These are phyloP conservation scores for Capra hircus DNA, from an alignment of 2,113 vertebrate species.

Conservation along the genomic window DNA sequence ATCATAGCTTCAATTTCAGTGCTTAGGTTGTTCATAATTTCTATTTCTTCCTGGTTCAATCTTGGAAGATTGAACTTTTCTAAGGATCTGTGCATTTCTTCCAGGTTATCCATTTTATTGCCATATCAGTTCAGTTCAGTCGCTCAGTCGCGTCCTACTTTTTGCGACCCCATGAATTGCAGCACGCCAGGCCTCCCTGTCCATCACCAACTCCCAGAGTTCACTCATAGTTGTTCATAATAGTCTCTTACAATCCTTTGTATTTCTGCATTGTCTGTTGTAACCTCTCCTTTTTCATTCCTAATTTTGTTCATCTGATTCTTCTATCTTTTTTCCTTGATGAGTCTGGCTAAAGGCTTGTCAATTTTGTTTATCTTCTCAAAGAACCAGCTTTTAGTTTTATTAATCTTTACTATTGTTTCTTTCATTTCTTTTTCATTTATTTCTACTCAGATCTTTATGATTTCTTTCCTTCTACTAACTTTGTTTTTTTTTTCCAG, in stretches of 20 bases:
- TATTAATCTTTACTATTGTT: not conserved
- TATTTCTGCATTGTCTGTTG: not conserved
- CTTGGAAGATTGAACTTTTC: not conserved
- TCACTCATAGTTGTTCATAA: not conserved
- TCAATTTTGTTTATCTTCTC: not conserved
- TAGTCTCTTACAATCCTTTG: not conserved
- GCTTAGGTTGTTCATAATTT: not conserved
- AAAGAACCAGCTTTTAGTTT: not conserved
- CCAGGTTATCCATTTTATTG: not conserved
- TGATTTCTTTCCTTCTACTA: not conserved
- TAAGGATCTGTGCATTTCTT: not conserved
- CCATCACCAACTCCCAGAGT: too few species aligned
- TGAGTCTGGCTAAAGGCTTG: not conserved
- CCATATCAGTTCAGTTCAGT: not conserved
- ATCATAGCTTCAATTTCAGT: not conserved
- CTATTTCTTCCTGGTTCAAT: not conserved
- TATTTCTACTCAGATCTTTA: not conserved
- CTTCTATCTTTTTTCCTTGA: not conserved
- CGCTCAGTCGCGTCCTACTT: too few species aligned
- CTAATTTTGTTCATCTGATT: not conserved
- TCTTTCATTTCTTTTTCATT: not conserved
- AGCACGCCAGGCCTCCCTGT: too few species aligned
- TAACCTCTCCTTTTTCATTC: not conserved
- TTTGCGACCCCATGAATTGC: too few species aligned
- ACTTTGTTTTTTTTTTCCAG: not conserved